Conservation (phyloP, 2,888 invertebrate species). For the Apoderus coryli region DNA sequence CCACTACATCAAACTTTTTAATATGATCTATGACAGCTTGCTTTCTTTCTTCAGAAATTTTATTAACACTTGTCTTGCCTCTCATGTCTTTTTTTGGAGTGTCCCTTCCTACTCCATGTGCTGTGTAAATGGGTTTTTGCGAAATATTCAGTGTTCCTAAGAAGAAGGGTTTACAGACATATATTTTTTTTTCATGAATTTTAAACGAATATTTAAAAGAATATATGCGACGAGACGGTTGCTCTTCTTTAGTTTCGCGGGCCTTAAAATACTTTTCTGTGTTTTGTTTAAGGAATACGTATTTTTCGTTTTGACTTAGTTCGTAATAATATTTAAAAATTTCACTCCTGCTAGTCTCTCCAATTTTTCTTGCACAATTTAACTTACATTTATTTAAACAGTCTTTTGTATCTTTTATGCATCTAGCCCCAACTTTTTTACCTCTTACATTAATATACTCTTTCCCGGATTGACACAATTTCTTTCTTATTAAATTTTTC, state of each 20-base stretch:
- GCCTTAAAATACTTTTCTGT: conserved; percentile 7
- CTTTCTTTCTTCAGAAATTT: conserved; percentile 1
- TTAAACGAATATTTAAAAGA: conserved; percentile 7
- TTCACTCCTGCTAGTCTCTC: conserved; percentile 2
- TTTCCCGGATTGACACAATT: conserved; percentile 8
- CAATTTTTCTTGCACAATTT: conserved; percentile 8
- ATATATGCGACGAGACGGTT: conserved; percentile 6
- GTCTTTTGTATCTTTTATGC: conserved; percentile 8
- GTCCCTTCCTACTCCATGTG: conserved; percentile 5
- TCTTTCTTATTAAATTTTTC: too few species aligned
- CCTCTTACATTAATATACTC: conserved; percentile 8
- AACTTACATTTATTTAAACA: conserved; percentile 10
- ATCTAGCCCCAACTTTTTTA: conserved; percentile 8
- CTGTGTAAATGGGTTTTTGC: conserved; percentile 11
- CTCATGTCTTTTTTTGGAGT: conserved; percentile 7
- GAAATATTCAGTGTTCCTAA: conserved; percentile 9
- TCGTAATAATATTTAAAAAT: conserved; percentile 9
- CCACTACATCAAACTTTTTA: conserved; percentile 9
- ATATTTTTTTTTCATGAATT: conserved; percentile 7
- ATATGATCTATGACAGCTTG: conserved; percentile 8
- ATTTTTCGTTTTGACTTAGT: conserved; percentile 11
- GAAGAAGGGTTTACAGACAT: conserved; percentile 8
- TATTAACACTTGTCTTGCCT: conserved; percentile 2
- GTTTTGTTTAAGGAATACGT: conserved; percentile 7
- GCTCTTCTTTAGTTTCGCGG: conserved; percentile 7